Evolutionary conservation across 2,113 vertebrate species (phyloP).

Genomic region (Taxidea taxus): DNA sequence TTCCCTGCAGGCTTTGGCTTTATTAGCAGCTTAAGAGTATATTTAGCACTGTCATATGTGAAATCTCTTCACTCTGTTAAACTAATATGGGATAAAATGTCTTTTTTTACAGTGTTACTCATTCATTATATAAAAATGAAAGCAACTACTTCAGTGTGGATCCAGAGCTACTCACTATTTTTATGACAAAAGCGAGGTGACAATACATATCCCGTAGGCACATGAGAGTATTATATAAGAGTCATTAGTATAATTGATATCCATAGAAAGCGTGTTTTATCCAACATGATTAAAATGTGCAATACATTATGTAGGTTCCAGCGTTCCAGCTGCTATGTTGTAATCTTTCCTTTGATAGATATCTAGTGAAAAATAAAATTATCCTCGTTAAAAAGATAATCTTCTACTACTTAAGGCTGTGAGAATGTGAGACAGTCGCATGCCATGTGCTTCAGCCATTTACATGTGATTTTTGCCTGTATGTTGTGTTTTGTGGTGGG

Average conservation of each 20-base stretch:
- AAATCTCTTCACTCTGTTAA: constrained; percentile 85
- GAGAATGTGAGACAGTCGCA: constrained; percentile 52
- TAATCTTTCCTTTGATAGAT: constrained; percentile 79
- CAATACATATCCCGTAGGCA: constrained; percentile 83
- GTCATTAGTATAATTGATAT: constrained; percentile 89
- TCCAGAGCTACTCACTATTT: constrained; percentile 82
- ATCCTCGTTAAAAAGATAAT: constrained; percentile 70
- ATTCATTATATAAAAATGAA: constrained; percentile 87
- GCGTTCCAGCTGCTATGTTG: constrained; percentile 79
- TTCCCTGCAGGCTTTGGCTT: constrained; percentile 82
- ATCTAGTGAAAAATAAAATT: constrained; percentile 77
- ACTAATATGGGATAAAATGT: constrained; percentile 86
- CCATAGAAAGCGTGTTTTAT: constrained; percentile 84
- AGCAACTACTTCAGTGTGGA: constrained; percentile 79
- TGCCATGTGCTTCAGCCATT: neutral
- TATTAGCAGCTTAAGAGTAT: constrained; percentile 88
- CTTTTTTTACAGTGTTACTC: constrained; percentile 85
- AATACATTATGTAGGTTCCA: constrained; percentile 82
- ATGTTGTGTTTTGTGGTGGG: neutral
- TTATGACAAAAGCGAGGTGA: constrained; percentile 86
- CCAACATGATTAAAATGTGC: constrained; percentile 85
- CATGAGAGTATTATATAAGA: constrained; percentile 84
- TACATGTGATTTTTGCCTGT: neutral
- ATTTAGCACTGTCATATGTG: constrained; percentile 86
- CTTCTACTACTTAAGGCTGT: constrained; percentile 54